These are phyloP conservation scores for Enteromius radiatus DNA, from an alignment of 2,797 vertebrate genomes.

Conservation along the genomic window DNA sequence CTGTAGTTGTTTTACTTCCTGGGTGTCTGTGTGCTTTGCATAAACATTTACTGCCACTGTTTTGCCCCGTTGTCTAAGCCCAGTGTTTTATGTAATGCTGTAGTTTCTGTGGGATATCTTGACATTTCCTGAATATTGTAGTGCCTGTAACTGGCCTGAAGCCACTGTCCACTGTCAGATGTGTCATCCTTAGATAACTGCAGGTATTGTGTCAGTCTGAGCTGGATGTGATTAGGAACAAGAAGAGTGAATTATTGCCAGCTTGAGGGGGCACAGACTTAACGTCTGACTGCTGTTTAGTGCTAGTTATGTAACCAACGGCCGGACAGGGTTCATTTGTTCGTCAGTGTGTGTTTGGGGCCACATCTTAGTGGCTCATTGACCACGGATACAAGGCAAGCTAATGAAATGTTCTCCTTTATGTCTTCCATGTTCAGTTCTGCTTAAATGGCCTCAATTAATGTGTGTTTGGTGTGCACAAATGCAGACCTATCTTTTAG, in stretches of 20 bases:
- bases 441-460: not conserved
- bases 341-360: constrained; percentile 2
- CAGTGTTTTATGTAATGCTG: constrained; percentile 13
- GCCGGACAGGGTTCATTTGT: constrained; percentile 33
- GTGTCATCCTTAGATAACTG: constrained; percentile 1
- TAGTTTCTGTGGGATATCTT: constrained; percentile 13
- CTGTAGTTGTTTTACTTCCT: not conserved
- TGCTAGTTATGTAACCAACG: constrained; percentile 39
- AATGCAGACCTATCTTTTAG: not conserved
- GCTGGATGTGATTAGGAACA: constrained; percentile 18
- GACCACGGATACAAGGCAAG: not conserved
- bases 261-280: constrained; percentile 22
- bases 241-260: constrained; percentile 30
- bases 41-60: not conserved
- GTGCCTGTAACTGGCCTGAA: not conserved
- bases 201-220: constrained; percentile 11
- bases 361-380: constrained; percentile 27
- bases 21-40: not conserved
- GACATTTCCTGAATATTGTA: constrained; percentile 6
- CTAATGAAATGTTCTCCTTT: constrained; percentile 13
- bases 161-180: not conserved
- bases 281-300: constrained; percentile 25
- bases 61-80: not conserved
- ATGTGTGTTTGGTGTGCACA: constrained; percentile 1
- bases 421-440: constrained; percentile 6